Percentiles rank a stretch among this genome's conserved stretches.
Conservation (phyloP, 2,888 invertebrate species). For the Caenorhabditis japonica region DNA sequence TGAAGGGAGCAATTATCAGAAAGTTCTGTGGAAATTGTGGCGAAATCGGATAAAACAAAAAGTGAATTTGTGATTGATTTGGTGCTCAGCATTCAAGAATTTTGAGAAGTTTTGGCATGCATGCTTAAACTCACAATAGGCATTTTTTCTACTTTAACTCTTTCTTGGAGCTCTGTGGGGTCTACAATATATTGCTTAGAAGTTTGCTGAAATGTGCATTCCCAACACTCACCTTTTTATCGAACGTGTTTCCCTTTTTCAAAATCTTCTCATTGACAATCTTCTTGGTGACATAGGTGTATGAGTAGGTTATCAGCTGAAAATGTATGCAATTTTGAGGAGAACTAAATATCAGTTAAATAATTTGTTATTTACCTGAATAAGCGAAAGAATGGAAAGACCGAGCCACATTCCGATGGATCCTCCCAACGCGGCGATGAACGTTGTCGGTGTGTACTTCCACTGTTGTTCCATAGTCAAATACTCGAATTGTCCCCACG, state of each 20-base stretch:
- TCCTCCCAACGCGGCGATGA: slow-evolving; percentile 76
- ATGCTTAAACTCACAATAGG: too few relatives aligned
- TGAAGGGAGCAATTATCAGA: not conserved
- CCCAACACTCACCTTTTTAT: slow-evolving; percentile 31
- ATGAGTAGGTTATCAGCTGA: slow-evolving; percentile 72
- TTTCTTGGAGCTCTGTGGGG: too few relatives aligned
- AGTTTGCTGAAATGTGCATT: too few relatives aligned
- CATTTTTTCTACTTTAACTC: too few relatives aligned
- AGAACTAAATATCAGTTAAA: too few relatives aligned
- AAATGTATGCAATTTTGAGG: slow-evolving; percentile 8
- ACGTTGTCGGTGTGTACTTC: slow-evolving; percentile 69
- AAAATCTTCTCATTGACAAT: slow-evolving; percentile 67
- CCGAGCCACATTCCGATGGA: slow-evolving; percentile 77
- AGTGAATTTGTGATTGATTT: too few relatives aligned
- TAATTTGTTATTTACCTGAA: slow-evolving; percentile 65
- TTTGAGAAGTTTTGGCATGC: not conserved
- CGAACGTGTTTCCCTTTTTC: slow-evolving; percentile 44
- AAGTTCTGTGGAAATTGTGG: not conserved
- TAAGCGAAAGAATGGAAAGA: slow-evolving; percentile 74
- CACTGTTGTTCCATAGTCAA: slow-evolving; percentile 73
- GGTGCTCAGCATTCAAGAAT: too few relatives aligned
- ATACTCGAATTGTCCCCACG: slow-evolving; percentile 76
- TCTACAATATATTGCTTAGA: too few relatives aligned
- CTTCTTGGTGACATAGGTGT: slow-evolving; percentile 66
- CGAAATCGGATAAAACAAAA: not conserved